These are phyloP conservation scores for Propithecus perrieri DNA, from an alignment of 2,797 vertebrate species.

Conservation along the genomic window DNA sequence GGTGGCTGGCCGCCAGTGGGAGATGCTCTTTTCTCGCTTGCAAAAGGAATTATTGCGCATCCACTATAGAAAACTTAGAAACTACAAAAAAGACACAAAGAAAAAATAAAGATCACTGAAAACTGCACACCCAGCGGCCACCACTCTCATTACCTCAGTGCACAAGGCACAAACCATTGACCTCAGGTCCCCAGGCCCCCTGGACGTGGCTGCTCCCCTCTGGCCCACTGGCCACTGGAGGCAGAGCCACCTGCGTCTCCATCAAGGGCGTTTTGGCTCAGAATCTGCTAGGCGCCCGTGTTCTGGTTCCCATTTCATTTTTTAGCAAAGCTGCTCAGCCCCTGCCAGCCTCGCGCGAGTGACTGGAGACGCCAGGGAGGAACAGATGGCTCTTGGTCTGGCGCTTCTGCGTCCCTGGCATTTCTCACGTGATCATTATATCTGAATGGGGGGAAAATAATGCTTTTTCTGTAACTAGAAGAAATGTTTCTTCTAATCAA, in stretches of 20 bases:
- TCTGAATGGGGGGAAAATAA: slow-evolving; percentile 74
- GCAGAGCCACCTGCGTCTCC: neutral
- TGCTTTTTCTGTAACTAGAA: slow-evolving; percentile 69
- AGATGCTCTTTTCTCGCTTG: rapidly evolving
- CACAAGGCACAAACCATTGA: rapidly evolving
- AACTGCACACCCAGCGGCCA: rapidly evolving
- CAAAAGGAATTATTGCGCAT: rapidly evolving
- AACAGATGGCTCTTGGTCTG: slow-evolving; percentile 81
- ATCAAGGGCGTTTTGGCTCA: neutral
- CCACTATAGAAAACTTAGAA: neutral
- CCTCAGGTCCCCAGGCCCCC: rapidly evolving
- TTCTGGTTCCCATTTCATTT: neutral
- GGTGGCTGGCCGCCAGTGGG: neutral
- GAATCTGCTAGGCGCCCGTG: rapidly evolving
- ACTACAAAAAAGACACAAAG: neutral
- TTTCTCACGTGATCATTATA: slow-evolving; percentile 68
- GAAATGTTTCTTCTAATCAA: slow-evolving; percentile 69
- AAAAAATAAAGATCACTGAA: no score
- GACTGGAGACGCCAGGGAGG: slow-evolving; percentile 66
- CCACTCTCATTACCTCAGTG: rapidly evolving
- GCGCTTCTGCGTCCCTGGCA: slow-evolving; percentile 76
- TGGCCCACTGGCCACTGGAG: neutral
- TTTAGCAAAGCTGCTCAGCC: neutral
- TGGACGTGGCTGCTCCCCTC: rapidly evolving
- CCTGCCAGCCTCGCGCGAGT: neutral